phyloP scores from a whole-genome alignment of 1,140 invertebrate genomes.

The Meloidogyne floridensis region DNA sequence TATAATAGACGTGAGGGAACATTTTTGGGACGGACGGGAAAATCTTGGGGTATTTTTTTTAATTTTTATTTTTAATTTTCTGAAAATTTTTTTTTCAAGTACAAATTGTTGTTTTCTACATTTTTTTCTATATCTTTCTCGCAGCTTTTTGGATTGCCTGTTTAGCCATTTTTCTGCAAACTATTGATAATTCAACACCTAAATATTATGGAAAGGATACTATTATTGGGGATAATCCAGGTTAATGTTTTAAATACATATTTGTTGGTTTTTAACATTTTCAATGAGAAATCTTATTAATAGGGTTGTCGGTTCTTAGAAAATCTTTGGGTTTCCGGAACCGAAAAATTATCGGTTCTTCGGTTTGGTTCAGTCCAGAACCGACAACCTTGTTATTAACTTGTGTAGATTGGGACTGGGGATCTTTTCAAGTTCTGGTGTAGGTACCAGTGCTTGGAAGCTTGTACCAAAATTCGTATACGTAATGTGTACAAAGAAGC shows the following conservation, averaged over 20 bases:
- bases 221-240: slow-evolving; percentile 64
- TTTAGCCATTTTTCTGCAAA: slow-evolving; percentile 58
- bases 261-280: not conserved
- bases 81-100: slow-evolving; percentile 44
- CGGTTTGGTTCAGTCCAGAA: too few relatives aligned
- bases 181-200: slow-evolving; percentile 59
- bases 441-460: too few relatives aligned
- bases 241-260: slow-evolving; percentile 40
- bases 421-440: too few relatives aligned
- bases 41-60: slow-evolving; percentile 58
- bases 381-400: too few relatives aligned
- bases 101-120: slow-evolving; percentile 62
- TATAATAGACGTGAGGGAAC: slow-evolving; percentile 59
- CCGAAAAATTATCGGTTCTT: too few relatives aligned
- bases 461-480: too few relatives aligned
- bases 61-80: not conserved
- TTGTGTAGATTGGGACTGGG: too few relatives aligned
- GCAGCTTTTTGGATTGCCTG: slow-evolving; percentile 64
- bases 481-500: too few relatives aligned
- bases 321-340: too few relatives aligned
- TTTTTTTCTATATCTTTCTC: slow-evolving; percentile 61
- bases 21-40: slow-evolving; percentile 62
- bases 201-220: slow-evolving; percentile 65
- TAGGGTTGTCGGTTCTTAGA: too few relatives aligned
- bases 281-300: too few relatives aligned